Evolutionary conservation across 2,113 vertebrate species (phyloP).

Genomic region (Shinisaurus crocodilurus): DNA sequence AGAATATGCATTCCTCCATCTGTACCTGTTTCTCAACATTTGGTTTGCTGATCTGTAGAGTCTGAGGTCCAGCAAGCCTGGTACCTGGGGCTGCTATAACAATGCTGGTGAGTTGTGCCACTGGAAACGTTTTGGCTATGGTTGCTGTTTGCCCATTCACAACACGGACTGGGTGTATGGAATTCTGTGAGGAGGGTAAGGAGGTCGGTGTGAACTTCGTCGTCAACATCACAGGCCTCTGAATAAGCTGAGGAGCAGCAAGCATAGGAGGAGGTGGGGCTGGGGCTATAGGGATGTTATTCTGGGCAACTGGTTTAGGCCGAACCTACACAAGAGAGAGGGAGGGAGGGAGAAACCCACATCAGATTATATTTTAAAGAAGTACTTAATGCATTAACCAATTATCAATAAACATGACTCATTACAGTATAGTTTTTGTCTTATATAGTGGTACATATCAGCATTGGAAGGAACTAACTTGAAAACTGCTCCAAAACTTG

Average conservation of each 20-base stretch:
- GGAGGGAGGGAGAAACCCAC: neutral
- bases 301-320: conserved; percentile 89
- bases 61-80: conserved; percentile 85
- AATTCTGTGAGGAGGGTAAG: conserved; percentile 87
- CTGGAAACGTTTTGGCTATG: conserved; percentile 87
- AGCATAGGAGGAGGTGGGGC: conserved; percentile 97
- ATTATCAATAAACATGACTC: neutral
- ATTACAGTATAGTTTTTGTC: conserved; percentile 36
- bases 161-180: conserved; percentile 96
- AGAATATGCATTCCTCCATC: conserved; percentile 19
- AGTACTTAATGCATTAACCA: neutral
- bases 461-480: conserved; percentile 35
- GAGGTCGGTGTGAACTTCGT: conserved; percentile 90
- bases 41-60: conserved; percentile 96
- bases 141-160: conserved; percentile 92
- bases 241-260: conserved; percentile 94
- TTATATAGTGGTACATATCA: conserved; percentile 15
- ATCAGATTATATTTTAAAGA: neutral
- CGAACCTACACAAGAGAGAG: conserved; percentile 82
- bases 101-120: conserved; percentile 93
- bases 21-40: conserved; percentile 90
- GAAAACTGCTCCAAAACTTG: conserved; percentile 33
- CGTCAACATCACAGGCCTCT: conserved; percentile 94
- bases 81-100: conserved; percentile 89
- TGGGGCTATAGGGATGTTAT: conserved; percentile 96